Base-by-base conservation (phyloP, 1,140 invertebrate species). In the Cepaea nemoralis region DNA sequence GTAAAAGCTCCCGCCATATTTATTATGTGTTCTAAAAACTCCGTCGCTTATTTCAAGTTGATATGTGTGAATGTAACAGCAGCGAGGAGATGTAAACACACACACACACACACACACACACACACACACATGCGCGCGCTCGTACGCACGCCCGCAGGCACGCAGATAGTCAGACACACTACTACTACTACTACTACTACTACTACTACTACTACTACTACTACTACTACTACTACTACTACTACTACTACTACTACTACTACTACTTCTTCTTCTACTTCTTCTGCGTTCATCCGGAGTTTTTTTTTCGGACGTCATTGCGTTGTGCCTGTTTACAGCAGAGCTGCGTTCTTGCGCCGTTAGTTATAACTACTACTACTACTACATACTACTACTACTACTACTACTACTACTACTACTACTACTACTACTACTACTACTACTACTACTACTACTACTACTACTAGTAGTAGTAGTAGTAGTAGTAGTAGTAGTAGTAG, bases 371-470 rank as follows among this genome's bases (percentile, higher is more conserved):
- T 63, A 63, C 59, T 31, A 31, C 59, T 63, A 31, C 59, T 63
- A 31, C 59, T 63, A 31, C 59, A 31, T 14, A 55, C 67, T 55
- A 69, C 59, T 63, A 63, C 59, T 63, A 63, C 59, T 63, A 31
- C 59, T 63, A 63, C 59, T 63, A 63, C n/a, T 63, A 63, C 27
- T 63, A 31, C 59, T 63, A 31, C 59, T 31, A 8, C 59, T 63
- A 8, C 59, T 63, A 31, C 59, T 63, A 31, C n/a, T 63, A 63
- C 27, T 63, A 63, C 59, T 63, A 71, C 35, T 69, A 40, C 40
- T 71, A 40, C 35, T 71, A 71, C 40, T 71, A 71, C 24, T 71
- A 71, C n/a, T 71, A 71, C n/a, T 71, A 71, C 40, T 22, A 39
- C 16, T 71, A 14, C 40, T 71, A 10, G n/a, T 63, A 55, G 14